Percentiles rank a stretch among this genome's conserved stretches.
These are phyloP conservation scores for Samia ricini DNA, from an alignment of 1,140 invertebrate genomes.

Conservation along the genomic window DNA sequence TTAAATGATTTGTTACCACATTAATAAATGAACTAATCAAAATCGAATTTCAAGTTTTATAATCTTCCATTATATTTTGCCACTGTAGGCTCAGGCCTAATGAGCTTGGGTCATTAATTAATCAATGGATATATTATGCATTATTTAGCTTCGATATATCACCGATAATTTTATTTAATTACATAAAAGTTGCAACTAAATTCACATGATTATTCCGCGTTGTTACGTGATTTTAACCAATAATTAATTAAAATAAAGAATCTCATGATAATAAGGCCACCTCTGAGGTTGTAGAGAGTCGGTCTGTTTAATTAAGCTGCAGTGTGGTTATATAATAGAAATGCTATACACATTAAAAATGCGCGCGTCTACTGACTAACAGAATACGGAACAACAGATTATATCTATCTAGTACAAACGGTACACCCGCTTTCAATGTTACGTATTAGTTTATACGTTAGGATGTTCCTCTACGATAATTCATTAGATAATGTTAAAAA, in stretches of 20 bases:
- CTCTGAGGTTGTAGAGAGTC: background rate
- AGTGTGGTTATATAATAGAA: background rate
- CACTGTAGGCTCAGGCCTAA: too few species aligned
- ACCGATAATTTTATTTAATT: background rate
- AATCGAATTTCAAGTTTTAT: too few species aligned
- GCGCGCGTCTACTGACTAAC: background rate
- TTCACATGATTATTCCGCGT: background rate
- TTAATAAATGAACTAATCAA: too few species aligned
- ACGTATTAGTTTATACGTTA: background rate
- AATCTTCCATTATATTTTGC: too few species aligned
- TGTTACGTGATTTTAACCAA: too few species aligned
- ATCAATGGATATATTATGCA: too few species aligned
- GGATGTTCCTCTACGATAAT: background rate
- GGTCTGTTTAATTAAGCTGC: background rate
- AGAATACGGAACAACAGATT: slow-evolving; percentile 25
- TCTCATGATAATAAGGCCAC: background rate
- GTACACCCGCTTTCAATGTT: slow-evolving; percentile 14
- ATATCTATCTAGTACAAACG: slow-evolving; percentile 12
- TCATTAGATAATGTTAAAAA: slow-evolving; percentile 1
- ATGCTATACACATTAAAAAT: background rate
- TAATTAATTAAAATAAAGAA: background rate
- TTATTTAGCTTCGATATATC: background rate
- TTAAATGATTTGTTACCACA: too few species aligned
- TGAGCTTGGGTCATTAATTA: too few species aligned
- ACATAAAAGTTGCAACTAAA: background rate